Conservation (phyloP, 2,113 vertebrate genomes). For the Protomyctophum bolini region DNA sequence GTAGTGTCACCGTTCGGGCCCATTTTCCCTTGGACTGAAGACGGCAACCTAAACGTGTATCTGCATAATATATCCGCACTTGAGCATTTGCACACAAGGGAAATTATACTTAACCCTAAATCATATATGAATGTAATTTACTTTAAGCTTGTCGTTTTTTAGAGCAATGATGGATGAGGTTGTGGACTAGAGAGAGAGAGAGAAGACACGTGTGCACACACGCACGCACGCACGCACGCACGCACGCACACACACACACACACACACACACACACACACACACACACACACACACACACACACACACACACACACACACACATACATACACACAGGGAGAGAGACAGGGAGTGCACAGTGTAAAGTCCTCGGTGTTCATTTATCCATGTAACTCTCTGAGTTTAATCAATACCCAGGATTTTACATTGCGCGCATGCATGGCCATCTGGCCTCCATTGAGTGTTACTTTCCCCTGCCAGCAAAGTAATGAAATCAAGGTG, state of each 20-base stretch:
- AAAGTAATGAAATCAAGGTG: constrained; percentile 41
- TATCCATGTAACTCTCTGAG: too few relatives aligned
- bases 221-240: not conserved
- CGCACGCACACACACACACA: not conserved
- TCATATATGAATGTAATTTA: too few relatives aligned
- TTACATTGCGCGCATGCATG: not conserved
- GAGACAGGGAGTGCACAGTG: not conserved
- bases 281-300: constrained; percentile 14
- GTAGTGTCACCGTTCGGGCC: too few relatives aligned
- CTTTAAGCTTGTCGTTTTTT: too few relatives aligned
- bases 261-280: not conserved
- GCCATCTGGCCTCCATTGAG: constrained; percentile 24
- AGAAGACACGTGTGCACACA: not conserved
- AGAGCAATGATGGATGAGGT: not conserved
- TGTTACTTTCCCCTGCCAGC: constrained; percentile 20
- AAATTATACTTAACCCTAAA: too few relatives aligned
- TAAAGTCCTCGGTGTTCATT: too few relatives aligned
- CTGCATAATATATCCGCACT: too few relatives aligned
- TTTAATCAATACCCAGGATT: too few relatives aligned
- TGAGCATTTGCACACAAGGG: too few relatives aligned
- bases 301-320: constrained; percentile 6
- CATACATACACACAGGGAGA: constrained; percentile 2
- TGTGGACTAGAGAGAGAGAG: not conserved
- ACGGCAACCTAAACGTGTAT: too few relatives aligned
- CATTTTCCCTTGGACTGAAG: too few relatives aligned